Evolutionary conservation across 2,113 vertebrate genomes (phyloP).

Genomic region (Trogon melanurus): DNA sequence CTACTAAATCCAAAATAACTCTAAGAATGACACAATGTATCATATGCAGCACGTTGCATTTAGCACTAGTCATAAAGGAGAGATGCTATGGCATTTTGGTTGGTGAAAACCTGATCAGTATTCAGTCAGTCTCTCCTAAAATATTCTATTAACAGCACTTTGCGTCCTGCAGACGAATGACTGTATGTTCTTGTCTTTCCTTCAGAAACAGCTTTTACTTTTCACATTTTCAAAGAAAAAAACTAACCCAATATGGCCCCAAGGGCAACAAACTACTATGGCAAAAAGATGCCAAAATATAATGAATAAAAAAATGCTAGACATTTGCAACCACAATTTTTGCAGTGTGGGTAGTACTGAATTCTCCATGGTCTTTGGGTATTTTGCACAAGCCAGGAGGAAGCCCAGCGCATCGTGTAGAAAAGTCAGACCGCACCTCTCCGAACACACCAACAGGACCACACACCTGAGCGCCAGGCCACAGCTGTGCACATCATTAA

Average conservation of each 20-base stretch:
- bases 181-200: background rate
- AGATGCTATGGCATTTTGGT: background rate
- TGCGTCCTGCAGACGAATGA: background rate
- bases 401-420: background rate
- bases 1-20: background rate
- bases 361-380: background rate
- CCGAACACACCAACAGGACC: background rate
- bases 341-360: background rate
- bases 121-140: background rate
- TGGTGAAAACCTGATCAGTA: background rate
- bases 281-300: background rate
- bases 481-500: background rate
- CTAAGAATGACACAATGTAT: background rate
- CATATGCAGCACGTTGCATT: background rate
- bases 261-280: background rate
- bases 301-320: background rate
- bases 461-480: background rate
- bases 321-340: background rate
- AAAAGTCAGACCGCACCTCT: background rate
- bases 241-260: background rate
- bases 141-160: background rate
- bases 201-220: background rate
- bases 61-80: background rate
- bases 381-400: background rate
- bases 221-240: background rate